Evolutionary conservation across 2,797 vertebrate genomes (phyloP).

Genomic region (Alcedo atthis): DNA sequence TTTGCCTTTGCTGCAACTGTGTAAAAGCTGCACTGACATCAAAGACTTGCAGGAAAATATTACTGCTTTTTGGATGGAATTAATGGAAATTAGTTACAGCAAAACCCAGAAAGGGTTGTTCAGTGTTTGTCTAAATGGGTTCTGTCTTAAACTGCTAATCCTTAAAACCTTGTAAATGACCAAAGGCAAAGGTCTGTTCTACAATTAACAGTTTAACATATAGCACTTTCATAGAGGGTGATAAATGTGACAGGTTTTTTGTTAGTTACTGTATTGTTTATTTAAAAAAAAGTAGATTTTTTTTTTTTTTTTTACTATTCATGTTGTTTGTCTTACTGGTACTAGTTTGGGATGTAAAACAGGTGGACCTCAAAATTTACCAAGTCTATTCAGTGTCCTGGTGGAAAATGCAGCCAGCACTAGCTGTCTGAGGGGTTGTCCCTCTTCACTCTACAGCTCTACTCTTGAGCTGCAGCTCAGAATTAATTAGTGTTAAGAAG

Average conservation of each 20-base stretch:
- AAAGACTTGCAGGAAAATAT: not conserved
- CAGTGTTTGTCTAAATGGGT: not conserved
- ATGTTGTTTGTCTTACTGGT: not conserved
- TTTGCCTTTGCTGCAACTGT: not conserved
- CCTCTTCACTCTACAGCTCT: not conserved
- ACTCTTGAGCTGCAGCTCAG: not conserved
- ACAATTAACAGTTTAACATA: not conserved
- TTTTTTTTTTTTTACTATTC: not conserved
- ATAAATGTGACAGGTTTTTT: not conserved
- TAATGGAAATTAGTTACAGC: conserved; percentile 39
- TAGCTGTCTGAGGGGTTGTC: not conserved
- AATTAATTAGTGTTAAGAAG: not conserved
- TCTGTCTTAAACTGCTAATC: not conserved
- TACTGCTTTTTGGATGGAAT: conserved; percentile 31
- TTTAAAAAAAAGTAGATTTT: too few species aligned
- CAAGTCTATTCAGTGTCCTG: not conserved
- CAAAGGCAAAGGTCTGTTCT: not conserved
- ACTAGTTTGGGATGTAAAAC: not conserved
- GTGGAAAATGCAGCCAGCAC: not conserved
- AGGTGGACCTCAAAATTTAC: not conserved
- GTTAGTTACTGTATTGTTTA: not conserved
- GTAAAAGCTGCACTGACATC: not conserved
- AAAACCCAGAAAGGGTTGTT: conserved; percentile 2
- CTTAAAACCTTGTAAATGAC: not conserved
- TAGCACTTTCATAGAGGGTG: not conserved